A percentile compares a stretch with the other conserved stretches of the same genome.
Conservation (phyloP, 2,888 invertebrate species). For the Pammene aurita region DNA sequence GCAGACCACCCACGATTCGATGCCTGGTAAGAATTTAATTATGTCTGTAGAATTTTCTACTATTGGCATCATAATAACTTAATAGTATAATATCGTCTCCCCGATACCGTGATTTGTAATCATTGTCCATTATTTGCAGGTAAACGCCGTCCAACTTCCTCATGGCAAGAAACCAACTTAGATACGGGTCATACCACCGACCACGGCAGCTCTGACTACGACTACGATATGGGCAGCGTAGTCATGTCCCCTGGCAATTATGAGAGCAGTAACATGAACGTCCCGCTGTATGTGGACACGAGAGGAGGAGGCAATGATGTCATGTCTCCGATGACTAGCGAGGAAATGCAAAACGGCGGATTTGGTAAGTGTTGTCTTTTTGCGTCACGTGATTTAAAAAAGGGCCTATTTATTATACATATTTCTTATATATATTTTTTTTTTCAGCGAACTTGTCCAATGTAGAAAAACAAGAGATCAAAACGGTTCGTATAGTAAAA, state of each 20-base stretch:
- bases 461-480: conserved; percentile 94
- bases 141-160: conserved; percentile 84
- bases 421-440: no score
- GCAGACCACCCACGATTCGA: conserved; percentile 70
- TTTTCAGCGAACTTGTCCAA: conserved; percentile 85
- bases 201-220: conserved; percentile 82
- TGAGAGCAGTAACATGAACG: conserved; percentile 65
- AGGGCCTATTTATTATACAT: no score
- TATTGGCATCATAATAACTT: neutral
- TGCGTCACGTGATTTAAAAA: neutral
- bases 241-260: conserved; percentile 67
- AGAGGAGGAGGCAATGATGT: conserved; percentile 66
- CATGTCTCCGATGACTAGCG: conserved; percentile 71
- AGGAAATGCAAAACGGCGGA: conserved; percentile 69
- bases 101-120: neutral
- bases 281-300: conserved; percentile 89
- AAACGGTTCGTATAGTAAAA: conserved; percentile 97
- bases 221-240: conserved; percentile 57
- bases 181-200: conserved; percentile 91
- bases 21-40: conserved; percentile 60
- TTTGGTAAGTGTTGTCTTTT: conserved; percentile 60
- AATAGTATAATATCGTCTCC: neutral
- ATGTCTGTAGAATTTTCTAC: neutral
- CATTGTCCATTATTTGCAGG: conserved; percentile 48
- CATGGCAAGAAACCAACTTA: conserved; percentile 95